These are phyloP conservation scores for Branchipolynoe longqiensis DNA, from an alignment of 2,888 invertebrate species.

Conservation along the genomic window DNA sequence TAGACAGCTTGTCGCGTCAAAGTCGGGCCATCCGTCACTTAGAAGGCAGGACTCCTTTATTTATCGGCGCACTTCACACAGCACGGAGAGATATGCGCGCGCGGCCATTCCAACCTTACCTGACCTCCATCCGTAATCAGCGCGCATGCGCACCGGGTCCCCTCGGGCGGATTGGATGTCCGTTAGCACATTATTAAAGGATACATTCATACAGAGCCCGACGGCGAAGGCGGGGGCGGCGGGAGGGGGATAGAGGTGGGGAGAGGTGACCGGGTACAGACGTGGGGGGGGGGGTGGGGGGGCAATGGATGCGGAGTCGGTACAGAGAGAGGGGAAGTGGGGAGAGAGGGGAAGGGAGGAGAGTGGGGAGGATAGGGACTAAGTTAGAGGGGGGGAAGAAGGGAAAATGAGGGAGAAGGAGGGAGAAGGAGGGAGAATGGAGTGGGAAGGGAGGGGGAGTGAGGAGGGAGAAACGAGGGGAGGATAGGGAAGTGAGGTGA, in stretches of 20 bases:
- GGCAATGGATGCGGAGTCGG: neutral
- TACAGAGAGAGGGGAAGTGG: neutral
- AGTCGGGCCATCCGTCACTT: too few species aligned
- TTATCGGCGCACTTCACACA: neutral
- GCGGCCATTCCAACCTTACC: neutral
- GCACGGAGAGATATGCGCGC: neutral
- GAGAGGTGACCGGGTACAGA: neutral
- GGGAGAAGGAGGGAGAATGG: neutral
- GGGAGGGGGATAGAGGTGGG: neutral
- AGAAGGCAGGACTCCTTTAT: neutral
- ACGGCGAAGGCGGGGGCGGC: neutral
- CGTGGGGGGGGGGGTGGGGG: neutral
- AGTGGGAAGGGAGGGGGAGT: neutral
- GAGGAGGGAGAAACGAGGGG: neutral
- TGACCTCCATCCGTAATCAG: neutral
- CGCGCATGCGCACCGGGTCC: neutral
- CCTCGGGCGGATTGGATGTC: too few species aligned
- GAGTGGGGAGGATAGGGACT: neutral
- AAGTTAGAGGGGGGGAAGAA: neutral
- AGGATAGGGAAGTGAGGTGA: too few species aligned
- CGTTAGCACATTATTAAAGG: neutral
- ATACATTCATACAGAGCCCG: neutral
- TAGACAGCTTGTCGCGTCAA: too few species aligned
- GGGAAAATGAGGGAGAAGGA: neutral
- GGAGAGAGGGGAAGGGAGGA: neutral